Base-by-base conservation (phyloP, 2,888 invertebrate species). In the Agriopis aurantiaria region DNA sequence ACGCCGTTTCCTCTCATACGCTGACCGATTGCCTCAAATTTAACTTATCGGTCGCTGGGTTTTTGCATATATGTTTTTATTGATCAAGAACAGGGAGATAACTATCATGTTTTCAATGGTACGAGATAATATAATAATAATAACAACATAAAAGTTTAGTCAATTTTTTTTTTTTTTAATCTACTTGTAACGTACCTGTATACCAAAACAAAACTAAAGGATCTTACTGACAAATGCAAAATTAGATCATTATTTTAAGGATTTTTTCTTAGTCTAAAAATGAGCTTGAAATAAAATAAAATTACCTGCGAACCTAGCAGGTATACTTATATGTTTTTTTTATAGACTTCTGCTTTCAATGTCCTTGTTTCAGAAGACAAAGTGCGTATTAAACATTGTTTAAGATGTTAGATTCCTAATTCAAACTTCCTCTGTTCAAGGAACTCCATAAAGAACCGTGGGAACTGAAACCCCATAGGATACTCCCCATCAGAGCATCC, bases 1-100 rank as follows among this genome's bases (percentile, higher is more conserved):
- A 73, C 65, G 56, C 40, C 66, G 68, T 73, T 80, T 83, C 81
- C 82, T 79, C 71, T 70, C 72, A 68, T 67, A 75, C 73, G 77
- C 77, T 72, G 71, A 77, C 80, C 74, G 80, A 75, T 81, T 79
- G 60, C 72, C 71, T 69, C 65, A 58, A 74, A 68, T 69, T 70
- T 72, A 62, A 70, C 65, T 67, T 65, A 74, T 74, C 71, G 67
- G 55, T 53, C 62, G 55, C 63, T 46, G 58, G 17, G 58, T 58
- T 23, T 49, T 51, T 70, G 46, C 48, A 12, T 43, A 49, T 61
- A 17, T 48, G 17, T 55, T 49, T 59, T n/a, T 51, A 33, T 58
- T 14, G 11, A 55, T 41, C 8, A 46, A 33, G 14, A 53, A 48
- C 14, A 48, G 40, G 11, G 7, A 14, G 8, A 12, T 8, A 10